A percentile compares a stretch with the other conserved stretches of the same genome.
Evolutionary conservation across 2,113 vertebrate species (phyloP).

Genomic region (Chaetodon auriga): DNA sequence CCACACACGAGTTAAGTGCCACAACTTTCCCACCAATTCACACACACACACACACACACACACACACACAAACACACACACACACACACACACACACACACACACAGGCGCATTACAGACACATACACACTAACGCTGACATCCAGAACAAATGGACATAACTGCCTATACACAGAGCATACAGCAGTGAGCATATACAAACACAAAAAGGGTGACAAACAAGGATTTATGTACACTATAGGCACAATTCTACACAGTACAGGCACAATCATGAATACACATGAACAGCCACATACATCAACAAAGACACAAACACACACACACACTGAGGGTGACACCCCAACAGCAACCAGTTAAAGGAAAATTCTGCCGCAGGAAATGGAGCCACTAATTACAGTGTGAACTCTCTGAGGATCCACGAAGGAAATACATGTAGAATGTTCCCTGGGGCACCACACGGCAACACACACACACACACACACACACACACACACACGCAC

Average conservation of each 20-base stretch:
- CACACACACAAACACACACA: not conserved
- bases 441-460: constrained; percentile 57
- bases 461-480: constrained; percentile 44
- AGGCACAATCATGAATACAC: not conserved
- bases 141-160: not conserved
- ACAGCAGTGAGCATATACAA: not conserved
- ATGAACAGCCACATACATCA: constrained; percentile 35
- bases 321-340: constrained; percentile 61
- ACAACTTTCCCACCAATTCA: constrained; percentile 45
- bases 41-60: not conserved
- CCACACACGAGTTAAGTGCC: constrained; percentile 35
- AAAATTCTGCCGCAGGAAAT: constrained; percentile 62
- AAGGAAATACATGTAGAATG: constrained; percentile 71
- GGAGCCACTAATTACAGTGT: constrained; percentile 76
- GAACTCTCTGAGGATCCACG: constrained; percentile 70
- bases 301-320: constrained; percentile 43
- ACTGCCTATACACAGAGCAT: not conserved
- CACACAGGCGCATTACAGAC: not conserved
- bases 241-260: not conserved
- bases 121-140: not conserved
- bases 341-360: constrained; percentile 52
- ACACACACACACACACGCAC: constrained; percentile 44
- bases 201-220: not conserved
- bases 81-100: not conserved
- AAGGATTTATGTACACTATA: not conserved